Base-by-base conservation (phyloP, 2,113 vertebrate genomes). In the Anoplopoma fimbria region DNA sequence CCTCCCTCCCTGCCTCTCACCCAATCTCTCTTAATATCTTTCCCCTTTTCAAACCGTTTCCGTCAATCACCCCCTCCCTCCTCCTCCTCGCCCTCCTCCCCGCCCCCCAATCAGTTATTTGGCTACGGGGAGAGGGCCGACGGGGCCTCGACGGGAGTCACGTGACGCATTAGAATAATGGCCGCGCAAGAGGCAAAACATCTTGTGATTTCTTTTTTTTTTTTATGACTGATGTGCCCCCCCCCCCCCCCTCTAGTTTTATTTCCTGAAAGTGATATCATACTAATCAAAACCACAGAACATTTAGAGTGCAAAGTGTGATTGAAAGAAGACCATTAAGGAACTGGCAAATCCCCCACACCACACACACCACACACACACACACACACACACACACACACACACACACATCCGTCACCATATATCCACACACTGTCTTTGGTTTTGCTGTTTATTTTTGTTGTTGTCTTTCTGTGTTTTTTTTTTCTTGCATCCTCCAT, bases 91-190 rank as follows among this genome's bases (percentile, higher is more conserved):
- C 31, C 12, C 42, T 4, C 40, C 25, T 23, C 69, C 69, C n/a
- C 53, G n/a, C 42, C 75, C 80, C 73, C 94, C 94, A 95, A 94
- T 86, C 89, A 85, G 82, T 88, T 91, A 85, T 87, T 91, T 94
- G 93, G 92, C 93, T 89, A 94, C 89, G 71, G 86, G 95, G 95
- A 95, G 96, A 96, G 97, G 53, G 96, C 96, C 95, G 96, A 63
- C 92, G 94, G n/a, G 92, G 96, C 96, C 97, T 85, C 83, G 82
- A 78, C 94, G 94, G 81, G 87, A 94, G 94, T 89, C 97, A 98
- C 96, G 95, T 97, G 97, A 97, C 94, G 94, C 97, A 97, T 98
- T 98, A 97, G 95, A 98, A 97, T 98, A 99, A 99, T 99, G 97
- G 93, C 88, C 77, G 36, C 79, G 90, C 84, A 75, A 91, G 96